Evolutionary conservation across 2,113 vertebrate genomes (phyloP).

Genomic region (Anoplopoma fimbria): DNA sequence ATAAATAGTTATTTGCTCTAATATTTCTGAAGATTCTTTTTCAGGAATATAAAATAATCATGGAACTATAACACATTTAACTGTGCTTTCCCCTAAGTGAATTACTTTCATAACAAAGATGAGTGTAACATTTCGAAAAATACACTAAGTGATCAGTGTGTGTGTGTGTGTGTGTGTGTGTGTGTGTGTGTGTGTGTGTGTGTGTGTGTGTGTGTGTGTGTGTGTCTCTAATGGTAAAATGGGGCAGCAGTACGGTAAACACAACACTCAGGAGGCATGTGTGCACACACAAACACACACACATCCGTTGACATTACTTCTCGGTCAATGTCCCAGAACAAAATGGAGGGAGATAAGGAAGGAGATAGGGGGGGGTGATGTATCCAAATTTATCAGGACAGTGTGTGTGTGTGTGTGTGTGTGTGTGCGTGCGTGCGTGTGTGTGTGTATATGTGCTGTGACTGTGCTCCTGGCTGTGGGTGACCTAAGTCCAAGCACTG

Average conservation of each 20-base stretch:
- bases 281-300: neutral
- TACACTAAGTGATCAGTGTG: neutral
- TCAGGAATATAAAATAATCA: too few relatives aligned
- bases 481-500: conserved; percentile 29
- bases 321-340: conserved; percentile 39
- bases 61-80: neutral
- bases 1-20: too few relatives aligned
- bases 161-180: too few relatives aligned
- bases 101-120: neutral
- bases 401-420: conserved; percentile 2
- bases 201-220: too few relatives aligned
- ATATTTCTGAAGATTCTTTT: too few relatives aligned
- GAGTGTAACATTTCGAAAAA: neutral
- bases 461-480: conserved; percentile 36
- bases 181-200: too few relatives aligned
- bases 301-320: conserved; percentile 28
- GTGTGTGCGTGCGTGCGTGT: conserved; percentile 6
- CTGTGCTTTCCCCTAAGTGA: neutral
- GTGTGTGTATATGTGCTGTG: conserved; percentile 6
- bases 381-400: neutral
- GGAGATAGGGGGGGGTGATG: neutral
- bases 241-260: neutral
- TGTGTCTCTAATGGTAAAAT: neutral
- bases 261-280: conserved; percentile 33
- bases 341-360: conserved; percentile 61